Conservation (phyloP, 1,140 invertebrate species). For the Anastrepha ludens region DNA sequence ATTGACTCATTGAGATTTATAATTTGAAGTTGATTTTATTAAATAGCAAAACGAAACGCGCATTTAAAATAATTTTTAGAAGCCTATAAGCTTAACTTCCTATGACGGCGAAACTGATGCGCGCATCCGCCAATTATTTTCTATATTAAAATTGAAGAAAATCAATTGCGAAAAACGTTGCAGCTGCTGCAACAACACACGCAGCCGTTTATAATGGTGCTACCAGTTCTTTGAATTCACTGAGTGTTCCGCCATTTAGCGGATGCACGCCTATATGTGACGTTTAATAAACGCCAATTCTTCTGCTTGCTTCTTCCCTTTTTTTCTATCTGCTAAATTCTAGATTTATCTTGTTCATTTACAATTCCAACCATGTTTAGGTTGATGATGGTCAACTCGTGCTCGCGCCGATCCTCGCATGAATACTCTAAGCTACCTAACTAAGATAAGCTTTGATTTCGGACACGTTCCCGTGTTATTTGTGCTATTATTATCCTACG, state of each 20-base stretch:
- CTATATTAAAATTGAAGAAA: constrained; percentile 36
- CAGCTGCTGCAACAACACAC: constrained; percentile 29
- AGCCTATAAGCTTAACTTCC: neutral
- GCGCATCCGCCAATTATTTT: constrained; percentile 48
- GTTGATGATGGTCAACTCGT: constrained; percentile 25
- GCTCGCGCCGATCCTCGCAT: constrained; percentile 17
- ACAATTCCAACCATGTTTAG: constrained; percentile 21
- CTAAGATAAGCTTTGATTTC: constrained; percentile 36
- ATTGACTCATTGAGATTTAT: no score
- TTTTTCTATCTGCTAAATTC: constrained; percentile 17
- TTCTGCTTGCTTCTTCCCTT: neutral
- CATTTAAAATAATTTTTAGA: no score
- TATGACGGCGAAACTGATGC: neutral
- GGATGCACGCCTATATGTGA: neutral
- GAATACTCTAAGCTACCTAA: neutral
- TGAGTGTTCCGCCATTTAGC: constrained; percentile 3
- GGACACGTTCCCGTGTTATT: constrained; percentile 7
- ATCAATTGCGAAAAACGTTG: constrained; percentile 29
- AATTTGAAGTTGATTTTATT: no score
- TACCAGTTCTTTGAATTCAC: neutral
- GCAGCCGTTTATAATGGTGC: constrained; percentile 22
- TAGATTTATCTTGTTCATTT: constrained; percentile 53
- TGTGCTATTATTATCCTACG: constrained; percentile 32
- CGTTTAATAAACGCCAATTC: constrained; percentile 25
- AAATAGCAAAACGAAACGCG: no score